Evolutionary conservation across 2,888 invertebrate species (phyloP).

Genomic region (Odontocolon sp.): DNA sequence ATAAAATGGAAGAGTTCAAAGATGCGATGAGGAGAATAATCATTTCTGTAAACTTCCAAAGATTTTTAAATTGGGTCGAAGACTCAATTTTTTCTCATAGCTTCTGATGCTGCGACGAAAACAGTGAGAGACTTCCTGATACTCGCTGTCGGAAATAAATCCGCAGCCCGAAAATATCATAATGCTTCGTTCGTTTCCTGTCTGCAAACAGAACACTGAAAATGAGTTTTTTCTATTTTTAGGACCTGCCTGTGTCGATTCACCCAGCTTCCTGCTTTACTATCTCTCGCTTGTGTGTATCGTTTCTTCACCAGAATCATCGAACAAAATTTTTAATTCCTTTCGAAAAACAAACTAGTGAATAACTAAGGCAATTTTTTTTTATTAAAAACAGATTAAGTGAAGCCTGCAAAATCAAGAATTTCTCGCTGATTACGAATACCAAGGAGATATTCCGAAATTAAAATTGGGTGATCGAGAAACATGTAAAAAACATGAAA

Average conservation of each 20-base stretch:
- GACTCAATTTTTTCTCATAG: conserved; percentile 17
- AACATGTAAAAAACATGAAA: no score
- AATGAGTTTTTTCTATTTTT: conserved; percentile 42
- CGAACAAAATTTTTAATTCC: not conserved
- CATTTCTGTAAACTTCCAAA: no score
- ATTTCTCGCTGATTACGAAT: no score
- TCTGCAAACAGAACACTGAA: conserved; percentile 1
- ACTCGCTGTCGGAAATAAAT: conserved; percentile 22
- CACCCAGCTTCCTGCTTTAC: conserved; percentile 34
- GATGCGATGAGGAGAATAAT: no score
- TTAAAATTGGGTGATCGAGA: no score
- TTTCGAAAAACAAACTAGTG: not conserved
- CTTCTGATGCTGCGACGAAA: conserved; percentile 9
- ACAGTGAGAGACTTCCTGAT: conserved; percentile 11
- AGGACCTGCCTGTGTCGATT: not conserved
- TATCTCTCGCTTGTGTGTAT: not conserved
- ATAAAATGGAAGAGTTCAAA: no score
- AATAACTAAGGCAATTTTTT: no score
- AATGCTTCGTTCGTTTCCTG: conserved; percentile 38
- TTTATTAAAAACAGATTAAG: no score
- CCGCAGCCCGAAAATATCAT: conserved; percentile 37
- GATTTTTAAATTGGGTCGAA: conserved; percentile 14
- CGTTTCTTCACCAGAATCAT: not conserved
- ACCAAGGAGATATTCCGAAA: no score
- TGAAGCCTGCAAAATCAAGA: no score